Evolutionary conservation across 1,140 invertebrate genomes (phyloP), one percentile per base, ranked within the genome.

Genomic region (Bombus pyrosoma): DNA sequence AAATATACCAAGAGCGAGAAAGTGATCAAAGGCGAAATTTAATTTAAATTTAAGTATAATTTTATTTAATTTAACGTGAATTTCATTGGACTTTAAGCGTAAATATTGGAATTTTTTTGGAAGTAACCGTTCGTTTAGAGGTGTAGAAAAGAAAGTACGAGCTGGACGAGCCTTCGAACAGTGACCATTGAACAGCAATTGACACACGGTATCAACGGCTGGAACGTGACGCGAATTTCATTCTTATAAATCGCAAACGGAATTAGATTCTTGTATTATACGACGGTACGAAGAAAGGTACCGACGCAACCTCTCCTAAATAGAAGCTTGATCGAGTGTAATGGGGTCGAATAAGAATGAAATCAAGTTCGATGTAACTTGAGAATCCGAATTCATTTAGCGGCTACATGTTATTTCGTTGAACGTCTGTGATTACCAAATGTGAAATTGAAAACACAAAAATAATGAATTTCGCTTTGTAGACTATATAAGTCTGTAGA

Each of bases 161-260:
- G 64, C 25, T n/a, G 43, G 18, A 22, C 68, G 3, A 41, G 6
- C 47, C 43, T 68, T 59, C 57, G 25, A 57, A 78, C 81, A 62
- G 28, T 12, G 59, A 39, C 3, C 53, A 22, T 62, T 62, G 75
- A 37, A 34, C 80, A 57, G 57, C n/a, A 66, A 83, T 83, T 76
- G 81, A 83, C 66, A 53, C 43, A 76, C 72, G 75, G 59, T 41
- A 64, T 75, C n/a, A n/a, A 75, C 41, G n/a, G 25, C 18, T 66
- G 25, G 41, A 10, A 76, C 81, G 81, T 76, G 72, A 43, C 41
- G 37, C 47, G 81, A 83, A 64, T 83, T 75, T 83, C 72, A 76
- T 83, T 41, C 41, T 37, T 74, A 53, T 15, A 83, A 39, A 74
- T 66, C 57, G 72, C 81, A 37, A 47, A 39, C 81, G 81, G 59